Conservation (phyloP, 2,113 vertebrate species). For the Albula goreensis region DNA sequence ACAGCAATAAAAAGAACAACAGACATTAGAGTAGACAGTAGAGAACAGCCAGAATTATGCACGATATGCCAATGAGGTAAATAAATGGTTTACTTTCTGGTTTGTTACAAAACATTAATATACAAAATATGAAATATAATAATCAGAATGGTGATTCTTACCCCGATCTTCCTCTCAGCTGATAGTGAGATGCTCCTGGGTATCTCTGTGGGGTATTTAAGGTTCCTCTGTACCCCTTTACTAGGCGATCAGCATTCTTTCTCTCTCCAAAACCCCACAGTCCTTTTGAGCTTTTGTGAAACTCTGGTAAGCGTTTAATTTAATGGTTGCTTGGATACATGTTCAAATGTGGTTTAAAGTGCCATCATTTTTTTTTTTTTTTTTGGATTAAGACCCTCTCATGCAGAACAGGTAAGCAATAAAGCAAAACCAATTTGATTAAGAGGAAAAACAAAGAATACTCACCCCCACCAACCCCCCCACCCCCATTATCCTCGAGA, state of each 20-base stretch:
- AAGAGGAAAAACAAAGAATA: background rate
- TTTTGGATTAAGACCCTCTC: slow-evolving; percentile 22
- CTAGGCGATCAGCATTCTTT: slow-evolving; percentile 40
- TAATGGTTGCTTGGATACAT: slow-evolving; percentile 66
- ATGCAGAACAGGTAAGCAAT: slow-evolving; percentile 38
- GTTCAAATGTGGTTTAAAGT: slow-evolving; percentile 53
- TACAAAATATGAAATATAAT: background rate
- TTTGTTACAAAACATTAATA: background rate
- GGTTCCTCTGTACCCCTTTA: slow-evolving; percentile 37
- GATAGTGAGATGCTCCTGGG: background rate
- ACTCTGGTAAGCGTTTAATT: slow-evolving; percentile 51
- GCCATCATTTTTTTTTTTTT: slow-evolving; percentile 36
- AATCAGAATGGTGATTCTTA: background rate
- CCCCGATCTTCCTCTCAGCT: background rate
- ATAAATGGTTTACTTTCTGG: background rate
- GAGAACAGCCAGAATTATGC: background rate
- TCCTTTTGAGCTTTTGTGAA: slow-evolving; percentile 54
- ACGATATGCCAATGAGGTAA: background rate
- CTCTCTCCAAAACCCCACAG: slow-evolving; percentile 40
- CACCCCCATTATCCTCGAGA: slow-evolving; percentile 27
- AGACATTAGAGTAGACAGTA: background rate
- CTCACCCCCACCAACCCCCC: background rate
- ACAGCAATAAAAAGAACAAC: background rate
- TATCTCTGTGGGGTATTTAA: background rate
- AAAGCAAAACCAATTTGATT: background rate